Evolutionary conservation across 2,888 invertebrate genomes (phyloP).

Genomic region (Venusia cambrica): DNA sequence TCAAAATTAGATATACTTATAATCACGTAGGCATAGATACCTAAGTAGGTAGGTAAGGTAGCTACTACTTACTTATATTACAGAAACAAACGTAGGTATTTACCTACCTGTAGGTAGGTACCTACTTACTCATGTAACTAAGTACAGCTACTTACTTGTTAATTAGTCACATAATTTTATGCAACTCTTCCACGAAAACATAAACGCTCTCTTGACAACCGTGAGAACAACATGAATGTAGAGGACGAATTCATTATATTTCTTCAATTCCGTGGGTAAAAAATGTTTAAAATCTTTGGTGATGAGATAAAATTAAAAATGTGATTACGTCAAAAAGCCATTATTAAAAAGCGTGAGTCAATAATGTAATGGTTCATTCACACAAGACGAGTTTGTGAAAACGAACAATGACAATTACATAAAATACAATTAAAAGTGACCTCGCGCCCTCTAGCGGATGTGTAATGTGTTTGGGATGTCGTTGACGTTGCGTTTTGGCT

Average conservation of each 20-base stretch:
- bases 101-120: too few relatives aligned
- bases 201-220: slow-evolving; percentile 4
- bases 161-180: slow-evolving; percentile 14
- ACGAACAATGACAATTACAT: slow-evolving; percentile 71
- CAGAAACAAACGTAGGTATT: too few relatives aligned
- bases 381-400: slow-evolving; percentile 55
- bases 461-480: slow-evolving; percentile 49
- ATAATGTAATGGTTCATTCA: slow-evolving; percentile 57
- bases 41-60: too few relatives aligned
- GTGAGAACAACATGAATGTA: slow-evolving; percentile 23
- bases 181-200: slow-evolving; percentile 12
- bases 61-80: too few relatives aligned
- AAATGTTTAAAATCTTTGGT: slow-evolving; percentile 16
- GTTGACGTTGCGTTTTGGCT: slow-evolving; percentile 48
- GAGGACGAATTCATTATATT: slow-evolving; percentile 22
- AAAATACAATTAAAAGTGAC: slow-evolving; percentile 71
- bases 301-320: slow-evolving; percentile 23
- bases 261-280: slow-evolving; percentile 26
- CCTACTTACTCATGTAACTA: too few relatives aligned
- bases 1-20: too few relatives aligned
- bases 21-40: too few relatives aligned
- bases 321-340: slow-evolving; percentile 31
- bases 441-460: slow-evolving; percentile 64
- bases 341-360: slow-evolving; percentile 38
- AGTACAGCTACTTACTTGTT: too few relatives aligned